Conservation (phyloP, 2,797 vertebrate species). For the Hoplostethus mediterraneus region DNA sequence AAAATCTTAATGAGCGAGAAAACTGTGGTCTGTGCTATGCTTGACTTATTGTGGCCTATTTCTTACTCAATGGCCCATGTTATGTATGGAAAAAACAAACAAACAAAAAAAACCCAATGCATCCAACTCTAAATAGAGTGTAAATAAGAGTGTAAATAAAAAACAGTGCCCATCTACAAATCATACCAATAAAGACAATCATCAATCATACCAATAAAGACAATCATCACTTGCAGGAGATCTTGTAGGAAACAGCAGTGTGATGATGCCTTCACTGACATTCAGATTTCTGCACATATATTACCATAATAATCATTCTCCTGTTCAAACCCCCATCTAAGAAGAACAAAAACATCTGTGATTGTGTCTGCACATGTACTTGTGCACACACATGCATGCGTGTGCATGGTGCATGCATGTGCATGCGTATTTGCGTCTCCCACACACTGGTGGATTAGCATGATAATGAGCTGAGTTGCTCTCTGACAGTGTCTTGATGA, state of each 20-base stretch:
- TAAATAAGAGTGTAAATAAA: not conserved
- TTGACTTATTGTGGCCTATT: no score
- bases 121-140: not conserved
- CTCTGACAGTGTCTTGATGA: conserved; percentile 51
- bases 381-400: conserved; percentile 24
- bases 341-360: conserved; percentile 56
- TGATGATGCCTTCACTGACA: conserved; percentile 42
- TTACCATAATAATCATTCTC: conserved; percentile 55
- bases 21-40: not conserved
- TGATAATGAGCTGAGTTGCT: conserved; percentile 60
- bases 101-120: no score
- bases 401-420: not conserved
- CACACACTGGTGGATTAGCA: conserved; percentile 60
- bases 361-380: not conserved
- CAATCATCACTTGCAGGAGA: not conserved
- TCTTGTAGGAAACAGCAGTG: not conserved
- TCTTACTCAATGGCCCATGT: no score
- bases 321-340: conserved; percentile 27
- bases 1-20: not conserved
- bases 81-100: no score
- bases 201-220: no score
- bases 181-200: no score
- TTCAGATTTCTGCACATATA: conserved; percentile 58
- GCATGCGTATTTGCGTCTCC: conserved; percentile 15
- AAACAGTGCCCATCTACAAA: no score